phyloP scores from a whole-genome alignment of 1,140 invertebrate genomes.

The Drosophila saltans region DNA sequence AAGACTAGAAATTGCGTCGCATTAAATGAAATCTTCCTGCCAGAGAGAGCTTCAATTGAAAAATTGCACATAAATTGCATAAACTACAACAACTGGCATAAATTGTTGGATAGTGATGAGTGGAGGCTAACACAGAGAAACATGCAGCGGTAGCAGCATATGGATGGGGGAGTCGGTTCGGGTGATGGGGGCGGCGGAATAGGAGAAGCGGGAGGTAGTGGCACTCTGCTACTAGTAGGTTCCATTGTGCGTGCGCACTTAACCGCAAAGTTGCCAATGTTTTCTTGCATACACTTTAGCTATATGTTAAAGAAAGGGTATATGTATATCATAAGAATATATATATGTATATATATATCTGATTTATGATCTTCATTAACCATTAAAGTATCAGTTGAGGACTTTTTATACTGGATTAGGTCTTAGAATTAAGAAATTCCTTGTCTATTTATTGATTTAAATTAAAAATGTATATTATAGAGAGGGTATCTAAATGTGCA shows the following conservation, averaged over 20 bases:
- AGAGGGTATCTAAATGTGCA: no score
- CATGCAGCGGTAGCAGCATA: no score
- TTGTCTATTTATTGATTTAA: no score
- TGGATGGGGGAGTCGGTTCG: not conserved
- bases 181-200: not conserved
- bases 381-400: no score
- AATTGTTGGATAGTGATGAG: constrained; percentile 43
- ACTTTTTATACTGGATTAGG: no score
- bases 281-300: constrained; percentile 24
- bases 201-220: constrained; percentile 4
- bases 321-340: not conserved
- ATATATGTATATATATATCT: no score
- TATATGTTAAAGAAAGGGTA: constrained; percentile 32
- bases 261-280: constrained; percentile 68
- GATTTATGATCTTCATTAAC: no score
- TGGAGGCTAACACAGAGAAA: constrained; percentile 10
- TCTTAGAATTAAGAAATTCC: no score
- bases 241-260: constrained; percentile 74
- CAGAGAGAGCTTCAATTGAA: constrained; percentile 58
- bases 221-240: constrained; percentile 19
- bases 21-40: constrained; percentile 61
- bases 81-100: constrained; percentile 53
- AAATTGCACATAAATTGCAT: constrained; percentile 77
- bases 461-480: no score
- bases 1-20: constrained; percentile 25